A percentile compares a stretch with the other conserved stretches of the same genome.
These are phyloP conservation scores for Tenthredo livida DNA, from an alignment of 2,888 invertebrate species.

Conservation along the genomic window DNA sequence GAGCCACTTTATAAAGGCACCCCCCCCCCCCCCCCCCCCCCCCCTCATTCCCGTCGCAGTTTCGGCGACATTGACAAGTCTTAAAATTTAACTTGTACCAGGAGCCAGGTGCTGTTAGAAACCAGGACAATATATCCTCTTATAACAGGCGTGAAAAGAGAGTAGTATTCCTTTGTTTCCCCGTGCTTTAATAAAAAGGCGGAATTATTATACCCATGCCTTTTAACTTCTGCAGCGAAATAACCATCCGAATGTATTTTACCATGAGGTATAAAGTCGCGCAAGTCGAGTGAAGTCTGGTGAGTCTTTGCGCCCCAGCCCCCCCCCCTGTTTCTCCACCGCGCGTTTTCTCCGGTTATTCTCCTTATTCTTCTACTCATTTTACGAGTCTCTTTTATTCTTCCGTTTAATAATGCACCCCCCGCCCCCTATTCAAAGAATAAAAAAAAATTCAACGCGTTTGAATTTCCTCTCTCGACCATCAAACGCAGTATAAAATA, in stretches of 20 bases:
- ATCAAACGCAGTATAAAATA: conserved; percentile 34
- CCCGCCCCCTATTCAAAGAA: neutral
- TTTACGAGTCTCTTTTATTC: conserved; percentile 32
- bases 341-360: neutral
- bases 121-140: neutral
- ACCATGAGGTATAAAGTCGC: neutral
- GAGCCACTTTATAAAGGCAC: neutral
- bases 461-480: neutral
- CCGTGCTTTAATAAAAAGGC: conserved; percentile 20
- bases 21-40: too few relatives aligned
- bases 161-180: conserved; percentile 37
- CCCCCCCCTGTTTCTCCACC: neutral
- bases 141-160: conserved; percentile 5
- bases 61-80: neutral
- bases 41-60: neutral
- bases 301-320: conserved; percentile 26
- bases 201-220: conserved; percentile 37
- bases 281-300: neutral
- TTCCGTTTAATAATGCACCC: conserved; percentile 25
- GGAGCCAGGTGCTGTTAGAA: neutral
- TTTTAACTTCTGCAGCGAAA: conserved; percentile 22
- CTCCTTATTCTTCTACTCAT: neutral
- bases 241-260: conserved; percentile 46
- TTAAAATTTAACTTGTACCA: neutral
- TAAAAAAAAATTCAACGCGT: conserved; percentile 4